Conservation (phyloP, 2,797 vertebrate species). For the Pteropus rufus region DNA sequence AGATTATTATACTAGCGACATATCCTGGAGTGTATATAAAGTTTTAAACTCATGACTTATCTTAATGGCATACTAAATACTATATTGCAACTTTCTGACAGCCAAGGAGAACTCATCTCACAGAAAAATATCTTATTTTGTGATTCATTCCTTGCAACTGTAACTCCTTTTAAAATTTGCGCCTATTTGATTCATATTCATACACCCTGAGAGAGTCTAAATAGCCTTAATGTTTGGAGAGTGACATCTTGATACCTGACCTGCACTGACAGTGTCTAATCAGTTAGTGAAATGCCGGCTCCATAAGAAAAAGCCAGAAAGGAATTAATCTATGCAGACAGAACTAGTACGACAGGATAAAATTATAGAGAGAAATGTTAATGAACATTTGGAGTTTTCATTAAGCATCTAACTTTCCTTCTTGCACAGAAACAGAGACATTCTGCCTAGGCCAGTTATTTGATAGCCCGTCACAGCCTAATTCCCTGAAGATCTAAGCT, state of each 20-base stretch:
- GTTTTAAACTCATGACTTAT: background rate
- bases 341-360: background rate
- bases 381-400: background rate
- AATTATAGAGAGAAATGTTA: background rate
- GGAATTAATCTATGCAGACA: background rate
- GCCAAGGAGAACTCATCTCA: background rate
- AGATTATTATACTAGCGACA: background rate
- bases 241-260: background rate
- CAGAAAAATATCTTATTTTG: background rate
- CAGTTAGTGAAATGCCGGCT: constrained; percentile 18
- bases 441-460: background rate
- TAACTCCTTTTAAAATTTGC: background rate
- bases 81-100: background rate
- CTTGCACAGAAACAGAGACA: background rate
- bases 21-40: background rate
- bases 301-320: background rate
- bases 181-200: background rate
- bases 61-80: background rate
- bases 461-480: background rate
- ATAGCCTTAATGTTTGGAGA: background rate
- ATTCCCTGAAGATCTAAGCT: background rate
- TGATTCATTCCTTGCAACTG: background rate
- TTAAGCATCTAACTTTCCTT: background rate
- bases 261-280: background rate
- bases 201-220: background rate